Evolutionary conservation across 2,113 vertebrate genomes (phyloP).

Genomic region (Thalassarche chlororhynchos): DNA sequence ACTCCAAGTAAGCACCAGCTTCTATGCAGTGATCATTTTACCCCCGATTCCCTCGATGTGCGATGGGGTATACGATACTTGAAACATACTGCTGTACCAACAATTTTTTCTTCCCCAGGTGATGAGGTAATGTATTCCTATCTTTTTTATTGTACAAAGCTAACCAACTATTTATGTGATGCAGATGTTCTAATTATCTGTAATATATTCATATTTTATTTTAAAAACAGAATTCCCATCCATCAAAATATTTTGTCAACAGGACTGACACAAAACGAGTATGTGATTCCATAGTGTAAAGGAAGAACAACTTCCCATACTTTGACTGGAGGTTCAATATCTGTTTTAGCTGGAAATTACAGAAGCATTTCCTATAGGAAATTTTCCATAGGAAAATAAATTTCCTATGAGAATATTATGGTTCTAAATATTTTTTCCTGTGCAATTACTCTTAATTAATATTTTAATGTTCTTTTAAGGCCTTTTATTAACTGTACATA

Average conservation of each 20-base stretch:
- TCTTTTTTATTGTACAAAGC: background rate
- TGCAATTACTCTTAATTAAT: background rate
- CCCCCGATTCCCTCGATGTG: slow-evolving; percentile 85
- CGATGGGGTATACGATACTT: slow-evolving; percentile 90
- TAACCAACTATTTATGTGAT: background rate
- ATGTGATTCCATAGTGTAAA: background rate
- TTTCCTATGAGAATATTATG: background rate
- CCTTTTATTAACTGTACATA: background rate
- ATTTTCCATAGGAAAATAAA: background rate
- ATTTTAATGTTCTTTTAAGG: background rate
- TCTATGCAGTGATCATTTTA: slow-evolving; percentile 89
- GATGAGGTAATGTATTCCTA: slow-evolving; percentile 65
- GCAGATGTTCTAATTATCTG: background rate
- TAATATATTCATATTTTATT: background rate
- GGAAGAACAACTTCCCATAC: background rate
- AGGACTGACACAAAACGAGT: background rate
- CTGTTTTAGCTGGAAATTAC: background rate
- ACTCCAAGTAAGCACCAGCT: slow-evolving; percentile 88
- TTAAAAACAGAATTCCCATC: background rate
- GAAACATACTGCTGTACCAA: slow-evolving; percentile 85
- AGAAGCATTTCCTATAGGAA: background rate
- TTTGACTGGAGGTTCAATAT: background rate
- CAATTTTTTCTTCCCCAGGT: slow-evolving; percentile 79
- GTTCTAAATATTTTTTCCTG: background rate
- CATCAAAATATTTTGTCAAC: background rate